Evolutionary conservation across 2,113 vertebrate species (phyloP).

Genomic region (Sminthopsis crassicaudata): DNA sequence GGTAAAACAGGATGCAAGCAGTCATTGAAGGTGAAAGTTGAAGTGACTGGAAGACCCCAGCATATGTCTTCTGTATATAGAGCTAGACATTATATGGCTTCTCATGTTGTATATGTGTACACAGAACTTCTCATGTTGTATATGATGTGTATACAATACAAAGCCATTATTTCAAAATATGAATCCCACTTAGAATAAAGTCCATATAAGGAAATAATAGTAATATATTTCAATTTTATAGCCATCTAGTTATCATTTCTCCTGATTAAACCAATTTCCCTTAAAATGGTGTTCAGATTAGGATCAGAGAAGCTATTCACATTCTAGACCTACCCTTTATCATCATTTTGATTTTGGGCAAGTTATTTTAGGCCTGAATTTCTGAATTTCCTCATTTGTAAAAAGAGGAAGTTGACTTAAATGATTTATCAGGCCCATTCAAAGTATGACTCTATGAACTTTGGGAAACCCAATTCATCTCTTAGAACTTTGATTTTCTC

Average conservation of each 20-base stretch:
- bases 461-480: neutral
- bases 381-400: neutral
- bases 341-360: neutral
- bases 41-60: neutral
- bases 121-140: neutral
- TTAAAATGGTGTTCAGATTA: neutral
- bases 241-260: neutral
- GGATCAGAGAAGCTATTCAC: neutral
- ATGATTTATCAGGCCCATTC: neutral
- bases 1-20: slow-evolving; percentile 51
- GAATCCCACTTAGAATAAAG: neutral
- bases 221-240: neutral
- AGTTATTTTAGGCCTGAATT: neutral
- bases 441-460: neutral
- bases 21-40: slow-evolving; percentile 36
- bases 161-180: neutral
- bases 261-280: neutral
- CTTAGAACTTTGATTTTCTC: neutral
- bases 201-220: neutral
- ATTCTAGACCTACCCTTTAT: neutral
- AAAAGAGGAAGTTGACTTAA: neutral
- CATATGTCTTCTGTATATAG: neutral
- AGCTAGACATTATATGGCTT: neutral
- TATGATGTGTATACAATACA: neutral
- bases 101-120: neutral